Conservation (phyloP, 2,888 invertebrate species). For the Apoderus coryli region DNA sequence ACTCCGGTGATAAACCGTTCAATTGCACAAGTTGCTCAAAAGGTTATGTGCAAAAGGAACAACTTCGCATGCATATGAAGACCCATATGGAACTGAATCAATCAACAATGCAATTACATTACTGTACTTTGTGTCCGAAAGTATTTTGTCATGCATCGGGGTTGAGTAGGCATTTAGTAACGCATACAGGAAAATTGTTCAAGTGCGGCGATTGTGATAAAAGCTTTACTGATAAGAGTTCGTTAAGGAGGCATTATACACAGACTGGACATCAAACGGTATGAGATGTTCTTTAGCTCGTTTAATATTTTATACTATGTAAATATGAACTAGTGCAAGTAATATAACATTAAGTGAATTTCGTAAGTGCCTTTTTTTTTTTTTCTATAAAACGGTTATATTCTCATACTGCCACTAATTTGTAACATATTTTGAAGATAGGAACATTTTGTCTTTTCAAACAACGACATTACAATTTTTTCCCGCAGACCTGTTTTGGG, state of each 20-base stretch:
- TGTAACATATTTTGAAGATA: too few species aligned
- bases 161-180: constrained; percentile 49
- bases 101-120: constrained; percentile 44
- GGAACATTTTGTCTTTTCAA: too few species aligned
- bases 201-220: constrained; percentile 50
- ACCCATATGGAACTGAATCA: constrained; percentile 42
- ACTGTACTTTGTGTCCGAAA: constrained; percentile 51
- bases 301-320: too few species aligned
- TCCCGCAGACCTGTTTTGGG: too few species aligned
- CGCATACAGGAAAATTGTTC: constrained; percentile 49
- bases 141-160: constrained; percentile 47
- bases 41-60: constrained; percentile 58
- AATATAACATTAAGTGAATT: too few species aligned
- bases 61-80: constrained; percentile 46
- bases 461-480: too few species aligned
- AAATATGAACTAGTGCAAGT: too few species aligned
- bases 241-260: constrained; percentile 46
- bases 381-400: too few species aligned
- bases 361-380: too few species aligned
- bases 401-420: too few species aligned
- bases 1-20: constrained; percentile 48
- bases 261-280: constrained; percentile 29
- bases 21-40: constrained; percentile 49
- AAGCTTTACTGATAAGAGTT: constrained; percentile 56
- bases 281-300: too few species aligned